Evolutionary conservation across 2,888 invertebrate species (phyloP).

Genomic region (Ceraclea dissimilis): DNA sequence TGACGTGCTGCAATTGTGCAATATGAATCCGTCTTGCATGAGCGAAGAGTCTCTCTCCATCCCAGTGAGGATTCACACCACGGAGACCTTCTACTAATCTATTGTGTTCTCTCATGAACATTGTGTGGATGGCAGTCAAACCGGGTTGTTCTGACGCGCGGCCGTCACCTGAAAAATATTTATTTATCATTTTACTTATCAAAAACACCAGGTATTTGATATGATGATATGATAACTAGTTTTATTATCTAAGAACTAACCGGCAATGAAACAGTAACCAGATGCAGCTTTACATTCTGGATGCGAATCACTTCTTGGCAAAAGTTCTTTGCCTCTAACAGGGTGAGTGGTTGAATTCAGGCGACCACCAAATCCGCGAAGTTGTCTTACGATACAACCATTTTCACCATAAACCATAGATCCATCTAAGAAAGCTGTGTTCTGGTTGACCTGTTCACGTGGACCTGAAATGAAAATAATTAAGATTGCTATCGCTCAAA

Average conservation of each 20-base stretch:
- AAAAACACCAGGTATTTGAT: no score
- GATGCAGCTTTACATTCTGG: constrained; percentile 84
- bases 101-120: constrained; percentile 87
- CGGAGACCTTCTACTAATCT: constrained; percentile 70
- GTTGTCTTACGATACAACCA: constrained; percentile 64
- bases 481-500: not conserved
- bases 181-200: not conserved
- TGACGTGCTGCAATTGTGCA: constrained; percentile 73
- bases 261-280: constrained; percentile 81
- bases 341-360: constrained; percentile 75
- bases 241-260: no score
- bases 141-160: constrained; percentile 90
- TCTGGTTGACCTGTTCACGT: constrained; percentile 90
- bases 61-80: constrained; percentile 84
- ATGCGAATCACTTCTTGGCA: constrained; percentile 70
- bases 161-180: constrained; percentile 57
- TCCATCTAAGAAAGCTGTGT: constrained; percentile 81
- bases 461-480: constrained; percentile 50
- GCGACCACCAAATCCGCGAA: constrained; percentile 74
- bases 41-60: constrained; percentile 76
- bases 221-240: no score
- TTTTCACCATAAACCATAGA: constrained; percentile 90
- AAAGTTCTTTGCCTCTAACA: constrained; percentile 64
- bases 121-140: constrained; percentile 79
- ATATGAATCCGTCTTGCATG: constrained; percentile 69